Percentiles rank a stretch among this genome's conserved stretches.
These are phyloP conservation scores for Atrichornis clamosus DNA, from an alignment of 2,113 vertebrate genomes.

Conservation along the genomic window DNA sequence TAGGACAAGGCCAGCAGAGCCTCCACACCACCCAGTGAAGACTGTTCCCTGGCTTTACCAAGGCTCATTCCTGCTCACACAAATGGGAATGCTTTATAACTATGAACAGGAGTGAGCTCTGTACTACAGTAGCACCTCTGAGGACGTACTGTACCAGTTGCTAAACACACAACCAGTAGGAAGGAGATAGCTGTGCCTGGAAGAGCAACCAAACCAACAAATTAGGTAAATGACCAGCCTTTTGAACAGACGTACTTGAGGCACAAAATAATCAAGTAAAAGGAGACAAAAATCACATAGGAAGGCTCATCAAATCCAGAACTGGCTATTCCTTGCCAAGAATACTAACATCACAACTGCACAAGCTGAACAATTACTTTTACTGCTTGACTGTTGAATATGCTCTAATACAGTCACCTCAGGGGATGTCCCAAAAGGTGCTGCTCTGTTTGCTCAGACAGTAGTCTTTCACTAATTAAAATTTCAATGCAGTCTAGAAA, in stretches of 20 bases:
- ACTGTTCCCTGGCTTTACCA: background rate
- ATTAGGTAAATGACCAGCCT: background rate
- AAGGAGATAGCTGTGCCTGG: background rate
- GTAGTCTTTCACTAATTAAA: background rate
- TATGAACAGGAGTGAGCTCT: background rate
- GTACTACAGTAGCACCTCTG: background rate
- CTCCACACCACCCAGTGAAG: background rate
- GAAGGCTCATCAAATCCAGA: background rate
- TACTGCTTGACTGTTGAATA: background rate
- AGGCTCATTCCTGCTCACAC: background rate
- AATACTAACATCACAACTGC: background rate
- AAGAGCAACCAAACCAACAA: background rate
- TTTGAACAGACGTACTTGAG: background rate
- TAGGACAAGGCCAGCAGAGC: fast-evolving
- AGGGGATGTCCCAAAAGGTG: background rate
- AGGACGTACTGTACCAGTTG: background rate
- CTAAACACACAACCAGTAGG: background rate
- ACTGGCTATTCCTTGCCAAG: background rate
- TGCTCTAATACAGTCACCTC: background rate
- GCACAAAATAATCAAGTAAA: background rate
- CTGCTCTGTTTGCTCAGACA: background rate
- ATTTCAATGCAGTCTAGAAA: background rate
- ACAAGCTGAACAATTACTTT: background rate
- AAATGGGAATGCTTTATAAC: background rate
- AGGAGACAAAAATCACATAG: background rate